These are phyloP conservation scores for Bombus huntii DNA, from an alignment of 1,140 invertebrate species.

Conservation along the genomic window DNA sequence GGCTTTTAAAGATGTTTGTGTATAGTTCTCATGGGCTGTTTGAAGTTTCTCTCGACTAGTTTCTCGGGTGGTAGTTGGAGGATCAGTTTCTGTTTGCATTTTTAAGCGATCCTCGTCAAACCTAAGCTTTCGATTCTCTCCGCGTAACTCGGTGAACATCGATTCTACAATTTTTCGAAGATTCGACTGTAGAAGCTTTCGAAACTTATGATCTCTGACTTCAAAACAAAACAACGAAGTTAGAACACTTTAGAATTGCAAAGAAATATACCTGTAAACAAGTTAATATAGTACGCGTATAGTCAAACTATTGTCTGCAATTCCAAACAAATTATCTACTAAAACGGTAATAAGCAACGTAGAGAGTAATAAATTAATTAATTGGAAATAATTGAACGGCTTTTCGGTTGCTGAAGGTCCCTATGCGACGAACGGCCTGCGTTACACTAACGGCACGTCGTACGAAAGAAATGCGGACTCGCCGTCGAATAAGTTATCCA, in stretches of 20 bases:
- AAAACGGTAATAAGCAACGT: too few species aligned
- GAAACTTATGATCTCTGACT: too few species aligned
- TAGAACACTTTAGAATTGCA: too few species aligned
- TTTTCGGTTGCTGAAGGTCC: conserved; percentile 56
- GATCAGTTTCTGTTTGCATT: conserved; percentile 33
- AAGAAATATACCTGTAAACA: not conserved
- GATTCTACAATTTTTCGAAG: not conserved
- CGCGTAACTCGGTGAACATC: not conserved
- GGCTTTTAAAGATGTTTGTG: conserved; percentile 13
- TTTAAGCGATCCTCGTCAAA: conserved; percentile 19
- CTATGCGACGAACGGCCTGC: conserved; percentile 80
- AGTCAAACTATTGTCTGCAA: not conserved
- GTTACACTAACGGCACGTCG: conserved; percentile 76
- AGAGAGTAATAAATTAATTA: not conserved
- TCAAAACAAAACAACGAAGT: too few species aligned
- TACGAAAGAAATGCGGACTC: conserved; percentile 76
- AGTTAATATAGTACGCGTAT: not conserved
- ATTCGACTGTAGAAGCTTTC: not conserved
- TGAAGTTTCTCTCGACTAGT: conserved; percentile 33
- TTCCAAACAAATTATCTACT: not conserved
- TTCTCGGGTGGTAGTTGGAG: conserved; percentile 12
- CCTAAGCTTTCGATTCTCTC: not conserved
- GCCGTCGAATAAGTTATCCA: conserved; percentile 79
- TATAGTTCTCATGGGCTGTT: conserved; percentile 10
- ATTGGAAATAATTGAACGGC: not conserved